These are phyloP conservation scores for Myotis pilosus DNA, from an alignment of 2,797 vertebrate species.

Conservation along the genomic window DNA sequence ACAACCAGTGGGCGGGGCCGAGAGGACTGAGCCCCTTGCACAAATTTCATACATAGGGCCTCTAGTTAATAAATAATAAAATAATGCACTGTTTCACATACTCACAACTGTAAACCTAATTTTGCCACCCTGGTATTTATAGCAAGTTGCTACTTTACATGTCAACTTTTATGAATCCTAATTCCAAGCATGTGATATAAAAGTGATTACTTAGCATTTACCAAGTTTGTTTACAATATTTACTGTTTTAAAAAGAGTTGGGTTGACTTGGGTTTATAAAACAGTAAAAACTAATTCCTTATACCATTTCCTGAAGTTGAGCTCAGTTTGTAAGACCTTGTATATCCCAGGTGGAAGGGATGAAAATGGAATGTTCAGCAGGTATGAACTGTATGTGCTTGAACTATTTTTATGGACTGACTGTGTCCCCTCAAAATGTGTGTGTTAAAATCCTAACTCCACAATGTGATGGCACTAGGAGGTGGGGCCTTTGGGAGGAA, in stretches of 20 bases:
- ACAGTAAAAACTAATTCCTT: background rate
- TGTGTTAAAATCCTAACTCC: background rate
- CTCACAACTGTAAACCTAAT: background rate
- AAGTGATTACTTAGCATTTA: conserved; percentile 27
- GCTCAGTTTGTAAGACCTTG: background rate
- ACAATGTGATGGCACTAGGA: background rate
- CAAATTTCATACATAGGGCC: too few species aligned
- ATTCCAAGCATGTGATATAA: conserved; percentile 8
- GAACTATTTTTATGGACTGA: background rate
- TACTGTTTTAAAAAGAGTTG: background rate
- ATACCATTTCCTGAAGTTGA: background rate
- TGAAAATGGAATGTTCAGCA: background rate
- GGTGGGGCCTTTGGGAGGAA: background rate
- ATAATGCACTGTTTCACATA: background rate
- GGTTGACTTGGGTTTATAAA: background rate
- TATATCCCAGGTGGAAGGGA: background rate
- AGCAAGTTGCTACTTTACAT: conserved; percentile 2
- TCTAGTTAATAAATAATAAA: background rate
- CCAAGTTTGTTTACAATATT: background rate
- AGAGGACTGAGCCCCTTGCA: too few species aligned
- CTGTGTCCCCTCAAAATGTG: background rate
- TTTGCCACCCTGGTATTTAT: background rate
- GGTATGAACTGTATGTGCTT: background rate
- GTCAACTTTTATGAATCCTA: conserved; percentile 17
- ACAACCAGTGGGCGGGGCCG: too few species aligned